Percentiles rank a stretch among this genome's conserved stretches.
phyloP scores from a whole-genome alignment of 2,888 invertebrate species.

The Stenotaenia linearis region DNA sequence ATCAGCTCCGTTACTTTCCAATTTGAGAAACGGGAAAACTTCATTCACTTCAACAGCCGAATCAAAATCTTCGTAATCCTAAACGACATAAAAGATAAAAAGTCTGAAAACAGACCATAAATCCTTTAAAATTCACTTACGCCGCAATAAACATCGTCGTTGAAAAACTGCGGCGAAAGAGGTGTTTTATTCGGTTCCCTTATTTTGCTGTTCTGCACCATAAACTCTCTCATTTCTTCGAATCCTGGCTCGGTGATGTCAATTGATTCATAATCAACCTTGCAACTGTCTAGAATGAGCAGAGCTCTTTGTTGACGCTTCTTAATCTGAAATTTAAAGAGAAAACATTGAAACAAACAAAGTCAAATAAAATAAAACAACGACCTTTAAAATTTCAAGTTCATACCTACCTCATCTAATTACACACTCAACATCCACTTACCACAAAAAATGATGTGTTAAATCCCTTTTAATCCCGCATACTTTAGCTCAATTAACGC shows the following conservation, averaged over 20 bases:
- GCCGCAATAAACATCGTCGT: slow-evolving; percentile 86
- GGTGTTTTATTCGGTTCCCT: slow-evolving; percentile 65
- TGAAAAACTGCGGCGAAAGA: slow-evolving; percentile 90
- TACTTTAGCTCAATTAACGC: neutral
- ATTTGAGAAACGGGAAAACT: slow-evolving; percentile 36
- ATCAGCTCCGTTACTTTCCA: slow-evolving; percentile 33
- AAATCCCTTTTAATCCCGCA: neutral
- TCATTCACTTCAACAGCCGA: slow-evolving; percentile 39
- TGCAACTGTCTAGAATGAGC: slow-evolving; percentile 88
- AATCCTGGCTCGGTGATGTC: slow-evolving; percentile 93
- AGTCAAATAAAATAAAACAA: neutral
- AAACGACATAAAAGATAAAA: slow-evolving; percentile 43
- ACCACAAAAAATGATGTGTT: neutral
- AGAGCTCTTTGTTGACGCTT: slow-evolving; percentile 89
- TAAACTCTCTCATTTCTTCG: slow-evolving; percentile 80
- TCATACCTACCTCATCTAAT: neutral
- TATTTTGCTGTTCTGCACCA: slow-evolving; percentile 68
- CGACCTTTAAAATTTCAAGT: neutral
- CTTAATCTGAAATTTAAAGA: slow-evolving; percentile 66
- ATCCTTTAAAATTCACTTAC: slow-evolving; percentile 54
- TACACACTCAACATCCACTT: neutral
- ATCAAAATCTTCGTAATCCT: slow-evolving; percentile 92
- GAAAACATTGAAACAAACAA: neutral
- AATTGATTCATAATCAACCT: slow-evolving; percentile 78
- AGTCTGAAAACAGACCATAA: neutral